phyloP scores from a whole-genome alignment of 1,140 invertebrate genomes.

The Achatina immaculata region DNA sequence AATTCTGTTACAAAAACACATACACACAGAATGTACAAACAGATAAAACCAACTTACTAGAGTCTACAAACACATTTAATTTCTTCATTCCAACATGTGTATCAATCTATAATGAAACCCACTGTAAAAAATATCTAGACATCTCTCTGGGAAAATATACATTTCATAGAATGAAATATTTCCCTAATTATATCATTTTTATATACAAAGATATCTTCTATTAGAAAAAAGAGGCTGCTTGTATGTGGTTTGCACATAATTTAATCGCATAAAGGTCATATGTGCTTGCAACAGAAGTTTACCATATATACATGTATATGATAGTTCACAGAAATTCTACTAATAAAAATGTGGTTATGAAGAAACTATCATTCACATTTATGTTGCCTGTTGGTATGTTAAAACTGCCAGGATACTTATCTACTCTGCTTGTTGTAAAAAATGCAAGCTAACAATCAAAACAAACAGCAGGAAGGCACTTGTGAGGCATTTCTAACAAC shows the following conservation, averaged over 20 bases:
- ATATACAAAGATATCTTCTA: no score
- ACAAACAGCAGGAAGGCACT: background rate
- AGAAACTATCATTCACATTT: background rate
- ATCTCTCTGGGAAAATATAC: background rate
- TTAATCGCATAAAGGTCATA: no score
- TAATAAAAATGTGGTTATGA: background rate
- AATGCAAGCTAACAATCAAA: background rate
- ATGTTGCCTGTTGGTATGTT: background rate
- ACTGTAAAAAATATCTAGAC: background rate
- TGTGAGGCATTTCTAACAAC: background rate
- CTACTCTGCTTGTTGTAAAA: background rate
- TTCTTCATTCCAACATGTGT: slow-evolving; percentile 1
- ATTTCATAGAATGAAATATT: no score
- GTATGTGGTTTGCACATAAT: no score
- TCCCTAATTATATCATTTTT: no score
- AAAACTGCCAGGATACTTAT: background rate
- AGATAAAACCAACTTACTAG: background rate
- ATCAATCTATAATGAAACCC: background rate
- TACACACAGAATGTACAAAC: no score
- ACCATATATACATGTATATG: no score
- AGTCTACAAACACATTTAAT: background rate
- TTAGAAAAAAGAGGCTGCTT: no score
- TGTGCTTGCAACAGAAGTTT: no score
- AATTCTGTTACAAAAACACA: no score
- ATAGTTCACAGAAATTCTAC: background rate